Evolutionary conservation across 2,797 vertebrate species (phyloP).

Genomic region (Pogoniulus pusillus): DNA sequence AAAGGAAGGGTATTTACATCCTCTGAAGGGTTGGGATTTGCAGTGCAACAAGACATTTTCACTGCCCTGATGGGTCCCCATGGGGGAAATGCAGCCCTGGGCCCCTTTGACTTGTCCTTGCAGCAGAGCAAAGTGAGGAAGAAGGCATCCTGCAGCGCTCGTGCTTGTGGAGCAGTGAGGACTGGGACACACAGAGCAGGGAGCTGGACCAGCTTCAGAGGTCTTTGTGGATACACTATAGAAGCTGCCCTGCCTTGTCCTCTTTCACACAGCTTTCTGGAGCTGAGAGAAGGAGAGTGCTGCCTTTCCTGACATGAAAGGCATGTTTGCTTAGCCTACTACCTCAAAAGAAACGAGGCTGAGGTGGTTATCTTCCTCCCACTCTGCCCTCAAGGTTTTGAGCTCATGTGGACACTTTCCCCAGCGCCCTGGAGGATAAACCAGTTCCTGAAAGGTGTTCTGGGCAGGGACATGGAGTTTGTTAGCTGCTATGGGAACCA

Average conservation of each 20-base stretch:
- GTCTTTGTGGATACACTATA: neutral
- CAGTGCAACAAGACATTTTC: neutral
- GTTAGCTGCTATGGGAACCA: neutral
- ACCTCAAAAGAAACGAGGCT: neutral
- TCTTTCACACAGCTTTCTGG: neutral
- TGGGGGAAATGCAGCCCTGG: neutral
- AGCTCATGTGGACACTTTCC: neutral
- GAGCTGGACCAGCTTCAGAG: neutral
- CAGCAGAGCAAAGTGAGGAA: neutral
- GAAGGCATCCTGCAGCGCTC: neutral
- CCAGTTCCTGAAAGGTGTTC: neutral
- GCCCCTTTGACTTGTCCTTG: neutral
- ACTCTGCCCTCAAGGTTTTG: neutral
- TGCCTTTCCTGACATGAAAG: neutral
- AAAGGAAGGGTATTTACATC: neutral
- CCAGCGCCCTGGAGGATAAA: neutral
- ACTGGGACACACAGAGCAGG: neutral
- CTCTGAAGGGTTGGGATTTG: neutral
- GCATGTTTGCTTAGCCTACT: neutral
- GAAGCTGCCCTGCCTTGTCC: neutral
- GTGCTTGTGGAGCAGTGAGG: neutral
- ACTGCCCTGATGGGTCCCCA: neutral
- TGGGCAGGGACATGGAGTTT: neutral
- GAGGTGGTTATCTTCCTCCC: neutral
- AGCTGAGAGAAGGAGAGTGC: neutral